phyloP scores from a whole-genome alignment of 2,113 vertebrate genomes.

The Pterocles burchelli region DNA sequence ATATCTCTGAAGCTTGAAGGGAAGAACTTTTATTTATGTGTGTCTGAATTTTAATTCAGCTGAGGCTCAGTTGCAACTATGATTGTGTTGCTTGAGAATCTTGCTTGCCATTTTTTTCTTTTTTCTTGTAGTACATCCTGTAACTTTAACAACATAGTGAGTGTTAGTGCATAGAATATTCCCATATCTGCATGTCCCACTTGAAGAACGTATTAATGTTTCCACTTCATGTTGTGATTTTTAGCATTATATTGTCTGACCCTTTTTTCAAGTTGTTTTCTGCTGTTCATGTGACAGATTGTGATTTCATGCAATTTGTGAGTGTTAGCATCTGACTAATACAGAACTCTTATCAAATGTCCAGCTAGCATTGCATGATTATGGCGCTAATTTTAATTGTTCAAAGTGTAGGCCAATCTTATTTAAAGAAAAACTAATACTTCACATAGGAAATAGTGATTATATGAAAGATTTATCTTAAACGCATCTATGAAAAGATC shows the following conservation, averaged over 20 bases:
- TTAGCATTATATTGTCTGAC: neutral
- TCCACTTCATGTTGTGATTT: neutral
- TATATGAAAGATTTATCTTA: neutral
- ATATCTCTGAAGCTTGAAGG: neutral
- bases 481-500: neutral
- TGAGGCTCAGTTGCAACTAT: neutral
- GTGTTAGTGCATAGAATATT: neutral
- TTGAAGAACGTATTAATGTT: neutral
- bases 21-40: neutral
- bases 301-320: neutral
- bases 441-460: neutral
- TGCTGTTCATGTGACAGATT: neutral
- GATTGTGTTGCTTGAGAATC: neutral
- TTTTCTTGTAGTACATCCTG: neutral
- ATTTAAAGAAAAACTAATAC: neutral
- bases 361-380: neutral
- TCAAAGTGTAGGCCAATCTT: neutral
- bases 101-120: neutral
- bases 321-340: neutral
- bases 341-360: neutral
- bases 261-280: neutral
- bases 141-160: neutral
- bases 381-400: neutral
- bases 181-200: neutral
- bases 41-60: neutral